These are phyloP conservation scores for Brachyopa scutellaris DNA, from an alignment of 2,888 invertebrate genomes.

Conservation along the genomic window DNA sequence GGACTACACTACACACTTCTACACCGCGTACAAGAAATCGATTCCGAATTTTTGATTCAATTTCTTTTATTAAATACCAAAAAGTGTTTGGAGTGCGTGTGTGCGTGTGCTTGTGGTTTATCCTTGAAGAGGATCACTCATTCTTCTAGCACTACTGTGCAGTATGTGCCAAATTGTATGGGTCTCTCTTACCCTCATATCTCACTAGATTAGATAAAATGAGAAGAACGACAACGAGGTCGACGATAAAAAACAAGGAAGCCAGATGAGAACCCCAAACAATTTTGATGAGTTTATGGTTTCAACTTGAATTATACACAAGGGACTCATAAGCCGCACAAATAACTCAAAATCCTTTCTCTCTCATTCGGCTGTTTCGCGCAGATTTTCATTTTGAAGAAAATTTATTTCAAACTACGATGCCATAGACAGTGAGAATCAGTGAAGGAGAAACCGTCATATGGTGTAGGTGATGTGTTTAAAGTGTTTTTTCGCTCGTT, in stretches of 20 bases:
- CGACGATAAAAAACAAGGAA: conserved; percentile 24
- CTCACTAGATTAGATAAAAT: background rate
- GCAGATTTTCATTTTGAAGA: conserved; percentile 44
- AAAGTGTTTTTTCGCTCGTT: conserved; percentile 19
- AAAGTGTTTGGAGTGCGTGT: background rate
- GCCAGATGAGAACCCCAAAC: conserved; percentile 31
- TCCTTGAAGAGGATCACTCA: conserved; percentile 39
- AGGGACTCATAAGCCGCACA: conserved; percentile 37
- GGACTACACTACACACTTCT: background rate
- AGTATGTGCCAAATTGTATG: conserved; percentile 37
- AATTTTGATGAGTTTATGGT: conserved; percentile 58
- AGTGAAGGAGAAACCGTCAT: background rate
- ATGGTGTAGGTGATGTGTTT: conserved; percentile 36
- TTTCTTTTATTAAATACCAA: conserved; percentile 52
- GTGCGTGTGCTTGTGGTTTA: background rate
- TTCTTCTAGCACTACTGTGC: background rate
- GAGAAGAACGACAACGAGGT: too few species aligned
- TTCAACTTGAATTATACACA: conserved; percentile 29
- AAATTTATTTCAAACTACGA: conserved; percentile 32
- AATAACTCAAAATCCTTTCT: conserved; percentile 27
- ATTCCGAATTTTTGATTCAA: conserved; percentile 61
- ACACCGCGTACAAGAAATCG: conserved; percentile 30
- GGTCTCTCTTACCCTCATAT: background rate
- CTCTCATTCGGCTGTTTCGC: background rate
- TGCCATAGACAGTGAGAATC: too few species aligned